These are phyloP conservation scores for Crossocerus cetratus DNA, from an alignment of 2,888 invertebrate genomes.

Conservation along the genomic window DNA sequence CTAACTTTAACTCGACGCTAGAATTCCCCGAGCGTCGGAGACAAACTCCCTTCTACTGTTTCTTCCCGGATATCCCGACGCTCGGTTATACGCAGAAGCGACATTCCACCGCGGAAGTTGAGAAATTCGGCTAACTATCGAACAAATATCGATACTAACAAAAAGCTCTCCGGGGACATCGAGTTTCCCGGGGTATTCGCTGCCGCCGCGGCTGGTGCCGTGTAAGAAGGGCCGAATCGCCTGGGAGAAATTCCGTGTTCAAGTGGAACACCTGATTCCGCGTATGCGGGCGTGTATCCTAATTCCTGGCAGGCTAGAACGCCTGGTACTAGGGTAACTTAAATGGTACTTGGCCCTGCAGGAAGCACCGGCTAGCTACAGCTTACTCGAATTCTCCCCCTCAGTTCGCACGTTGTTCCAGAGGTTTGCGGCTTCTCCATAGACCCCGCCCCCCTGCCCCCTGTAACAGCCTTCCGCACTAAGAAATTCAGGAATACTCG, in stretches of 20 bases:
- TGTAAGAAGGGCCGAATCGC: conserved; percentile 45
- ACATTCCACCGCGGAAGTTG: too few relatives aligned
- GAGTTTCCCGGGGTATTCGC: conserved; percentile 10
- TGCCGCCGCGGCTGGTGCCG: not conserved
- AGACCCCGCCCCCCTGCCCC: too few relatives aligned
- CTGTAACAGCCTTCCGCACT: conserved; percentile 29
- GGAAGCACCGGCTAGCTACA: conserved; percentile 13
- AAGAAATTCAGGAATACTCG: conserved; percentile 52
- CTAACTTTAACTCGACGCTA: too few relatives aligned
- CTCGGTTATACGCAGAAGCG: too few relatives aligned
- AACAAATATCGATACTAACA: conserved; percentile 3
- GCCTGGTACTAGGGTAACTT: not conserved
- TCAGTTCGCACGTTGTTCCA: conserved; percentile 45
- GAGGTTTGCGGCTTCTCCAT: conserved; percentile 24
- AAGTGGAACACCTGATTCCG: conserved; percentile 50
- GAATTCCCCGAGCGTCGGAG: too few relatives aligned
- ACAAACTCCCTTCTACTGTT: too few relatives aligned
- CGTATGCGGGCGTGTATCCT: conserved; percentile 55
- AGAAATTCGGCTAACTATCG: not conserved
- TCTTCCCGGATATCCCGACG: too few relatives aligned
- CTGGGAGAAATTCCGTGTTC: conserved; percentile 53
- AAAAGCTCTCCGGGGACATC: conserved; percentile 24
- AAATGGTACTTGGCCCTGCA: not conserved
- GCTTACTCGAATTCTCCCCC: conserved; percentile 56
- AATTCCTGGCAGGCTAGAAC: conserved; percentile 44